phyloP scores from a whole-genome alignment of 2,113 vertebrate species.

The Serinus canaria region DNA sequence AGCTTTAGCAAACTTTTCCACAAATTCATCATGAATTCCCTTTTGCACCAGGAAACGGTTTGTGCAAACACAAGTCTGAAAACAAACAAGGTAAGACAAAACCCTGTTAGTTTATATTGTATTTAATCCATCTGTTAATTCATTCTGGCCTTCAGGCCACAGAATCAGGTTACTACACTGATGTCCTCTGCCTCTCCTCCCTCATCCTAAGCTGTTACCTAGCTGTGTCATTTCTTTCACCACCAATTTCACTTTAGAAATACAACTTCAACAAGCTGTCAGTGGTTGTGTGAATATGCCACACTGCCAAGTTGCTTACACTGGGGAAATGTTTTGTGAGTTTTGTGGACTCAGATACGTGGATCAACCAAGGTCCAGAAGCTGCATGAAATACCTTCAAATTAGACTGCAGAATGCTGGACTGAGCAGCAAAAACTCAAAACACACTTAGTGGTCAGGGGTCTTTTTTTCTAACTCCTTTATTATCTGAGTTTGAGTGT shows the following conservation, averaged over 20 bases:
- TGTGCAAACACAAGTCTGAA: conserved; percentile 91
- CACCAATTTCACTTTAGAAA: not conserved
- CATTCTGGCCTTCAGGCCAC: not conserved
- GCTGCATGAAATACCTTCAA: not conserved
- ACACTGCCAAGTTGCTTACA: rapidly evolving
- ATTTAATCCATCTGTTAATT: not conserved
- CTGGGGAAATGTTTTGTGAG: not conserved
- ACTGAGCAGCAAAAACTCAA: not conserved
- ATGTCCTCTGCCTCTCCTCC: not conserved
- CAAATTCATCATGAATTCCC: conserved; percentile 85
- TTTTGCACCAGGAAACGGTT: conserved; percentile 94
- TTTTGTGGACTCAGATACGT: not conserved
- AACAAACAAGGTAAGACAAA: not conserved
- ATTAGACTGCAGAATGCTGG: not conserved
- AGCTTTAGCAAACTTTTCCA: conserved; percentile 81
- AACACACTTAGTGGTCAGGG: not conserved
- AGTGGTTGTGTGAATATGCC: not conserved
- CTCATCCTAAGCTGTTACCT: not conserved
- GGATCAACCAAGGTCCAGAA: not conserved
- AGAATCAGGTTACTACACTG: not conserved
- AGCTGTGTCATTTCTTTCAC: not conserved
- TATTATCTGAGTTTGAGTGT: not conserved
- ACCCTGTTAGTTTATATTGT: not conserved
- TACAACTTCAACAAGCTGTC: not conserved
- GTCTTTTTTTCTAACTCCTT: not conserved